These are phyloP conservation scores for Nemoura dubitans DNA, from an alignment of 2,888 invertebrate genomes.

Conservation along the genomic window DNA sequence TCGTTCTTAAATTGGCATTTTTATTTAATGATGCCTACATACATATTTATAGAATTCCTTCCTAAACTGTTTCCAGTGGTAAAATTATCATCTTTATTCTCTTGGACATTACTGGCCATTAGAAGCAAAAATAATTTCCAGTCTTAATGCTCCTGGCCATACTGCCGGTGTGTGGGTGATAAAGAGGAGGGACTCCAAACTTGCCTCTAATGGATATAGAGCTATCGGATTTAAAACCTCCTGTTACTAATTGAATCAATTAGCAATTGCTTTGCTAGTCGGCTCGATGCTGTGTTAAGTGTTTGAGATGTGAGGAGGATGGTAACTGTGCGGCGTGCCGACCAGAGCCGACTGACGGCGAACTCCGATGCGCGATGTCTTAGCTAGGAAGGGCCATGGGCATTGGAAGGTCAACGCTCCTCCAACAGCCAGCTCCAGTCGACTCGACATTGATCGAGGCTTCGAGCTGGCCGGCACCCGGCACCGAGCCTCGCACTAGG, in stretches of 20 bases:
- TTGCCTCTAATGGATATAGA: constrained; percentile 12
- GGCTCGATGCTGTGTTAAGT: not conserved
- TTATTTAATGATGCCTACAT: not conserved
- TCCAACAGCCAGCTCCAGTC: no score
- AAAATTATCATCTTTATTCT: not conserved
- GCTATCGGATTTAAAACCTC: constrained; percentile 12
- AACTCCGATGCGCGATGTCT: not conserved
- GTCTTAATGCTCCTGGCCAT: not conserved
- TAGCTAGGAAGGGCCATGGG: not conserved
- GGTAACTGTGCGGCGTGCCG: not conserved
- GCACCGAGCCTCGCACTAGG: no score
- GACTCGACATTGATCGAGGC: not conserved
- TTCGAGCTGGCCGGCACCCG: not conserved
- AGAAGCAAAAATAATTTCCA: not conserved
- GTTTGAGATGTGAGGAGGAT: not conserved
- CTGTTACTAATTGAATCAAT: constrained; percentile 12
- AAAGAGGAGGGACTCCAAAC: not conserved
- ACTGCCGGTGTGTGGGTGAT: not conserved
- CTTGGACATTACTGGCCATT: not conserved
- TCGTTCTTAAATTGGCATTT: not conserved
- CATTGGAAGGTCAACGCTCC: constrained; percentile 13
- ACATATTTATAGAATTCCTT: constrained; percentile 12
- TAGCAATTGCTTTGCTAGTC: constrained; percentile 4
- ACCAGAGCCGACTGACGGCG: no score
- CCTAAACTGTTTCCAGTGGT: not conserved